A percentile compares a stretch with the other conserved stretches of the same genome.
Evolutionary conservation across 2,888 invertebrate species (phyloP).

Genomic region (Smittia sp.): DNA sequence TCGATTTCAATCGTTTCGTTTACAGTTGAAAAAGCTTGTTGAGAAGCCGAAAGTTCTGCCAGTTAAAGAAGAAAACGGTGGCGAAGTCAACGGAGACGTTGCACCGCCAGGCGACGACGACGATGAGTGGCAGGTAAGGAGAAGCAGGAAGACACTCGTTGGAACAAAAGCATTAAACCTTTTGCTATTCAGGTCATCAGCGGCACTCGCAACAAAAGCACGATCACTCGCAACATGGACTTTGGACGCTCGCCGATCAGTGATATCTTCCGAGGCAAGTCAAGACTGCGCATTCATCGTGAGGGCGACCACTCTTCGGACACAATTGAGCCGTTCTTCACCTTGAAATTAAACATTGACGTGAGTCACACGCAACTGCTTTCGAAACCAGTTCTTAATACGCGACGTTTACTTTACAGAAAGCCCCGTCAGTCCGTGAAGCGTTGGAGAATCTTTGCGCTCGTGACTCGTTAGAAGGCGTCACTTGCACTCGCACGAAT

Average conservation of each 20-base stretch:
- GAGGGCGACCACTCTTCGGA: slow-evolving; percentile 70
- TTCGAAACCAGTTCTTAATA: slow-evolving; percentile 39
- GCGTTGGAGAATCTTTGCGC: slow-evolving; percentile 84
- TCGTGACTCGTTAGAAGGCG: slow-evolving; percentile 82
- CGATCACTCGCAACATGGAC: slow-evolving; percentile 80
- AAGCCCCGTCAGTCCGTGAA: slow-evolving; percentile 77
- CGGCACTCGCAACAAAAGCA: slow-evolving; percentile 86
- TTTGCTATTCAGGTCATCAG: slow-evolving; percentile 49
- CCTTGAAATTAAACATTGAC: slow-evolving; percentile 91
- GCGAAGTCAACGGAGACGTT: slow-evolving; percentile 48
- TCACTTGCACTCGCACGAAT: slow-evolving; percentile 76
- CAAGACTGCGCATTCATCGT: slow-evolving; percentile 77
- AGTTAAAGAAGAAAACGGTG: slow-evolving; percentile 54
- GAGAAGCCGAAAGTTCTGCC: slow-evolving; percentile 55
- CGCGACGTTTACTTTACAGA: slow-evolving; percentile 55
- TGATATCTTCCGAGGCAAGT: slow-evolving; percentile 89
- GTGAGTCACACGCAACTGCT: slow-evolving; percentile 54
- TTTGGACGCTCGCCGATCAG: slow-evolving; percentile 83
- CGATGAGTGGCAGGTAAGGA: slow-evolving; percentile 67
- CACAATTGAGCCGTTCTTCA: slow-evolving; percentile 93
- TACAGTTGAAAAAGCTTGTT: slow-evolving; percentile 61
- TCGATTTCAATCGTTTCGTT: slow-evolving; percentile 36
- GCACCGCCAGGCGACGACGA: slow-evolving; percentile 57
- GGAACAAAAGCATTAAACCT: slow-evolving; percentile 40
- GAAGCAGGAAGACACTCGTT: slow-evolving; percentile 19